Base-by-base conservation (phyloP, 1,140 invertebrate genomes). In the Chelonus insularis region DNA sequence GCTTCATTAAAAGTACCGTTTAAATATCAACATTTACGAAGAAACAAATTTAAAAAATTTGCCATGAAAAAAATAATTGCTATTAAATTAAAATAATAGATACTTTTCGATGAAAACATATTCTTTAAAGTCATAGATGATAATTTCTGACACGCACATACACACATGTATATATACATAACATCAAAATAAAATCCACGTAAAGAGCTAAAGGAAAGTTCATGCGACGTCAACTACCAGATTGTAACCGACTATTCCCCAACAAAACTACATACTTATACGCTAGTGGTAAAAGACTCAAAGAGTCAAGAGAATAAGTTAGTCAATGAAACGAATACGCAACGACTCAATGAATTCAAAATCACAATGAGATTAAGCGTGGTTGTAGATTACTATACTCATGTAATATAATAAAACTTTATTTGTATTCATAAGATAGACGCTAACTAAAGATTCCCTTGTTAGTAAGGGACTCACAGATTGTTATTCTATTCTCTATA, bases 341-440 rank as follows among this genome's bases (percentile, higher is more conserved):
- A 21, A 55, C 34, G 23, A 54, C 51, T 61, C 36, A 61, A 55
- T 61, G 59, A 61, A 61, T 25, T 61, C 39, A 61, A 18, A 52
- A 16, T 29, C 51, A 25, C 59, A 61, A 55, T 50, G 59, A 51
- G 9, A 61, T 48, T 55, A 39, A 61, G 59, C 39, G 59, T 55
- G 59, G 50, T 61, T 12, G 51, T 47, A 47, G 55, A 29, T 34
- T n/a, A 61, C 51, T 16, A 14, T 18, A 16, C 37, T 54, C 7
- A 37, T n/a, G n/a, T 37, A 37, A n/a, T 37, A 37, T 9, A 14
- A 61, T 61, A 16, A 32, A 32, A 52, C 37, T 45, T 61, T 23
- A 55, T 61, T 61, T 61, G 39, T 61, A 61, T 61, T 41, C 59
- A 61, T 54, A 60, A 54, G 54, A 60, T 52, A 60, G 48, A 54